Evolutionary conservation across 2,797 vertebrate species (phyloP), one percentile per base, ranked within the genome.

Genomic region (Liparis tanakae): DNA sequence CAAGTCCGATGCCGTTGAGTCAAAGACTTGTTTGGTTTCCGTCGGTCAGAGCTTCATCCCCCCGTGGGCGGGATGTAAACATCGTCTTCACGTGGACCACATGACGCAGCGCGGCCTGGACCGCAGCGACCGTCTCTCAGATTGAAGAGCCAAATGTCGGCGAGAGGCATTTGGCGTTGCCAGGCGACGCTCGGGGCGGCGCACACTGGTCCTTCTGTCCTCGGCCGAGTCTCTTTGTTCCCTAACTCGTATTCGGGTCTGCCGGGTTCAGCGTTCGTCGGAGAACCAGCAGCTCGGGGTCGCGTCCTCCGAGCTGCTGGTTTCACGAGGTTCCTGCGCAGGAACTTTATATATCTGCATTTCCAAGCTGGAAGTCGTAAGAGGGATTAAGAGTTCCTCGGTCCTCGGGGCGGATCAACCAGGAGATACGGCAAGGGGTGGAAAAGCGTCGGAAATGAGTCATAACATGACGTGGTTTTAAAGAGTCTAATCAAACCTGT

Each of bases 301-400:
- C 25, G 25, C 25, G 25, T 30, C 25, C 25, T 30, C 25, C 2
- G 25, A 30, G 25, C 25, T 4, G 25, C 25, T 50, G 30, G 64
- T 67, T 74, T 67, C 51, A 68, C 44, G 43, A 20, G 56, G 25
- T 30, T 30, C 56, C n/a, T 17, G 50, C 46, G 3, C 15, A 20
- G 3, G n/a, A 55, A 55, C 73, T 71, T 30, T 33, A 18, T n/a
- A 30, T 43, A 33, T 46, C 60, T n/a, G 43, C 8, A 13, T 14
- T 34, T 50, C 63, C 59, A 18, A 34, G 17, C 25, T 30, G 25
- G 25, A 30, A 30, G 25, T 30, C 25, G 2, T 30, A 30, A 30
- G 25, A 30, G 25, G 25, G 25, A 30, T 30, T 30, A 4, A 30
- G 34, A 5, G 7, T 25, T 46, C 13, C n/a, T 55, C 30, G 13